Percentiles rank a stretch among this genome's conserved stretches.
These are phyloP conservation scores for Schizaphis graminum DNA, from an alignment of 2,888 invertebrate genomes.

Conservation along the genomic window DNA sequence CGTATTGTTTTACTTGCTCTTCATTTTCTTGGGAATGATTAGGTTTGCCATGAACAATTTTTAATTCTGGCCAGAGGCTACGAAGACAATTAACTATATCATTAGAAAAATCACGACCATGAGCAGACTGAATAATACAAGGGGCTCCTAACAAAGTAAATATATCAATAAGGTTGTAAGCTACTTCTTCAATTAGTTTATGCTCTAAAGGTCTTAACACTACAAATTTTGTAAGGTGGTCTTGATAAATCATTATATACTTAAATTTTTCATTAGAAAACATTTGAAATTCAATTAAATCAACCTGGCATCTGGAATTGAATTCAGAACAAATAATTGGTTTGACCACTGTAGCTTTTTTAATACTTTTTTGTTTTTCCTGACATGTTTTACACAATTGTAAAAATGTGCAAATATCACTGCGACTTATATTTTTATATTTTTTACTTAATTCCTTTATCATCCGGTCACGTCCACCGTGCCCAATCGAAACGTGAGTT, in stretches of 20 bases:
- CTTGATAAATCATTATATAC: neutral
- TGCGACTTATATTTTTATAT: slow-evolving; percentile 6
- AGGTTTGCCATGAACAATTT: neutral
- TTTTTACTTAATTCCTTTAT: slow-evolving; percentile 1
- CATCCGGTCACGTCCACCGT: neutral
- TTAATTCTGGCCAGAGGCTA: neutral
- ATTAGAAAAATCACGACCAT: slow-evolving; percentile 12
- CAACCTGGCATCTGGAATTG: neutral
- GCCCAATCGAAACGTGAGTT: neutral
- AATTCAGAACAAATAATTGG: slow-evolving; percentile 1
- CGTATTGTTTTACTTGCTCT: neutral
- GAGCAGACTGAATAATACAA: neutral
- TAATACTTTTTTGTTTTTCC: neutral
- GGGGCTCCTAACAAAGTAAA: slow-evolving; percentile 4
- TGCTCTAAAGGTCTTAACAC: neutral
- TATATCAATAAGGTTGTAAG: neutral
- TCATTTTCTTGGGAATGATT: neutral
- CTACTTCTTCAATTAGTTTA: neutral
- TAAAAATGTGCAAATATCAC: slow-evolving; percentile 5
- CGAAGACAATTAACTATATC: neutral
- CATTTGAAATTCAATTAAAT: slow-evolving; percentile 31
- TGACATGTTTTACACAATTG: neutral
- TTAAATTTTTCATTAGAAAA: neutral
- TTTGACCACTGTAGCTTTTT: neutral
- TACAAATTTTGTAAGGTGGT: neutral